Evolutionary conservation across 2,797 vertebrate genomes (phyloP), one percentile per base, ranked within the genome.

Genomic region (Myotis vivesi): DNA sequence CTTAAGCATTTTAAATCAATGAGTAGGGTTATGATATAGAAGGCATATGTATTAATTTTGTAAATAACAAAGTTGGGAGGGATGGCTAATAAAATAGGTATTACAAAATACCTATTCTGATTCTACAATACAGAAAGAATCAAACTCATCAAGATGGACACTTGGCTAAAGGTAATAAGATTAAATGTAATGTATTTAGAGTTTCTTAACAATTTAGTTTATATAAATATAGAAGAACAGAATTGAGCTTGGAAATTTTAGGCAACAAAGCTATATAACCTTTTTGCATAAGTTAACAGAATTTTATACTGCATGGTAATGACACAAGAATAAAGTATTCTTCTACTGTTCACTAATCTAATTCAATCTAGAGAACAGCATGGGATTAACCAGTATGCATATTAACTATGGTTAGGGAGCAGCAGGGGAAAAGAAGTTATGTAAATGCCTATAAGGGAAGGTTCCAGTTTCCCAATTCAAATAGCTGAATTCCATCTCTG

Each of bases 311-410:
- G 6, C 19, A 84, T 33, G 33, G 71, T 91, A 73, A 46, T 68
- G 72, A 94, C 79, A 88, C 57, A 94, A 95, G 68, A 96, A 89
- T 76, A 86, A 92, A 92, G 80, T 76, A 94, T 64, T 89, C 51
- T 73, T 73, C 75, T 76, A 92, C 73, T 94, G 89, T 89, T 94
- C 36, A 46, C 68, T 96, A 86, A 89, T 96, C 68, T 89, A 94
- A 89, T 89, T 92, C 73, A 46, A 94, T 69, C 68, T 89, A 86
- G 16, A 86, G 22, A 89, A 92, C 75, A 77, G 86, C 89, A 92
- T 49, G 89, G 53, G 41, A 96, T 94, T 92, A 92, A 89, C 41
- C 44, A 89, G 17, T 71, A 82, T 69, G 59, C 59, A 81, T 89
- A 92, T 86, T 76, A 92, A 86, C n/a, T 82, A 81, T 33, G 68